Evolutionary conservation across 2,797 vertebrate species (phyloP).

Genomic region (Etheostoma perlongum): DNA sequence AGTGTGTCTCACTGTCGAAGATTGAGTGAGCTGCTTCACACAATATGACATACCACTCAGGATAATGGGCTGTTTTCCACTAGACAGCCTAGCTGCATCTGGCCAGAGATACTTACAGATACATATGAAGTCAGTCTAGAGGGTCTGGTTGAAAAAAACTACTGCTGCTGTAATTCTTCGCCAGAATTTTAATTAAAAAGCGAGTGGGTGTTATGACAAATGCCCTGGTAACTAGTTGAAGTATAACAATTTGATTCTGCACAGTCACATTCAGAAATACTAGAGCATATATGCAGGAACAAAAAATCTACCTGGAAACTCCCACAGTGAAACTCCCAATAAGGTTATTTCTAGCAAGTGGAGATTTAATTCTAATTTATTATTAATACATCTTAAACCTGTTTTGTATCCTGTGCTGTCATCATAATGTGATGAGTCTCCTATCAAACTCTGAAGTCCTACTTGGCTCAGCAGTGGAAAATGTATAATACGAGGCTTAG

Average conservation of each 20-base stretch:
- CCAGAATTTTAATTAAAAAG: constrained; percentile 5
- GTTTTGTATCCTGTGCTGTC: constrained; percentile 15
- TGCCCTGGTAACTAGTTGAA: neutral
- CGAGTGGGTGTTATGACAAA: neutral
- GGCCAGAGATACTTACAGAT: constrained; percentile 11
- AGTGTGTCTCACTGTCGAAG: constrained; percentile 68
- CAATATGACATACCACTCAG: constrained; percentile 70
- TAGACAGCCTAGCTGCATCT: constrained; percentile 25
- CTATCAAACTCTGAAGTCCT: constrained; percentile 10
- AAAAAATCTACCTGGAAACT: neutral
- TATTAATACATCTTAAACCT: neutral
- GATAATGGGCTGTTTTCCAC: constrained; percentile 69
- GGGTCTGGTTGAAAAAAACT: neutral
- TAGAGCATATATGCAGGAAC: neutral
- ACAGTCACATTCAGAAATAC: neutral
- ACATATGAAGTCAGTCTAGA: constrained; percentile 29
- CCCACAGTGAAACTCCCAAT: neutral
- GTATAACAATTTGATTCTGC: neutral
- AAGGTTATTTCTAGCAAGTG: neutral
- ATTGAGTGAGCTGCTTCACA: constrained; percentile 64
- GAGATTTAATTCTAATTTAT: neutral
- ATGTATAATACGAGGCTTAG: constrained; percentile 62
- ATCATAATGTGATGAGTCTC: constrained; percentile 20
- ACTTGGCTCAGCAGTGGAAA: constrained; percentile 55
- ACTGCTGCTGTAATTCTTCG: neutral